These are phyloP conservation scores for Brachionus asplanchnoidis DNA, from an alignment of 1,140 invertebrate genomes.

Conservation along the genomic window DNA sequence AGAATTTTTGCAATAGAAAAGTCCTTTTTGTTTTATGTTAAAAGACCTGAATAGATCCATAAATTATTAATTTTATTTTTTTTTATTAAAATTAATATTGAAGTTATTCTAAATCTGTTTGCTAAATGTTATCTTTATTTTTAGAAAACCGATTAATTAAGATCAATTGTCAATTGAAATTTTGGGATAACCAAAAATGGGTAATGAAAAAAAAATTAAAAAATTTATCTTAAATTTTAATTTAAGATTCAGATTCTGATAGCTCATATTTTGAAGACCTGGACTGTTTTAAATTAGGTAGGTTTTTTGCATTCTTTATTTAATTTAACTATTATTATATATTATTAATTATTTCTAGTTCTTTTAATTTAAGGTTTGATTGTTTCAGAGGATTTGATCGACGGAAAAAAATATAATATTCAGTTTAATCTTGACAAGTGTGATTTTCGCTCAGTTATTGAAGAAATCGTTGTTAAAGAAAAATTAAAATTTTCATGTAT, in stretches of 20 bases:
- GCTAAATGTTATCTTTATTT: background rate
- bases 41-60: background rate
- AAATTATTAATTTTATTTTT: background rate
- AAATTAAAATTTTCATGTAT: constrained; percentile 13
- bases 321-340: background rate
- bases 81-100: background rate
- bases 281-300: background rate
- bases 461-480: constrained; percentile 4
- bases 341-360: background rate
- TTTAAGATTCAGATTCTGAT: background rate
- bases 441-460: background rate
- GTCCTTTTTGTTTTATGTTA: background rate
- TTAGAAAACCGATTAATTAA: background rate
- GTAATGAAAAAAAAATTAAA: background rate
- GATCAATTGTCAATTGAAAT: background rate
- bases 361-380: background rate
- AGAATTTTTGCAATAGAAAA: background rate
- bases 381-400: background rate
- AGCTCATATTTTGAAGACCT: background rate
- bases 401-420: background rate
- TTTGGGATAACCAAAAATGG: background rate
- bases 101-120: background rate
- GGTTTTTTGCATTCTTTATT: background rate
- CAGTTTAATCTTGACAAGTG: background rate
- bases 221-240: background rate